Evolutionary conservation across 2,888 invertebrate genomes (phyloP).

Genomic region (Muschampia plurimacula): DNA sequence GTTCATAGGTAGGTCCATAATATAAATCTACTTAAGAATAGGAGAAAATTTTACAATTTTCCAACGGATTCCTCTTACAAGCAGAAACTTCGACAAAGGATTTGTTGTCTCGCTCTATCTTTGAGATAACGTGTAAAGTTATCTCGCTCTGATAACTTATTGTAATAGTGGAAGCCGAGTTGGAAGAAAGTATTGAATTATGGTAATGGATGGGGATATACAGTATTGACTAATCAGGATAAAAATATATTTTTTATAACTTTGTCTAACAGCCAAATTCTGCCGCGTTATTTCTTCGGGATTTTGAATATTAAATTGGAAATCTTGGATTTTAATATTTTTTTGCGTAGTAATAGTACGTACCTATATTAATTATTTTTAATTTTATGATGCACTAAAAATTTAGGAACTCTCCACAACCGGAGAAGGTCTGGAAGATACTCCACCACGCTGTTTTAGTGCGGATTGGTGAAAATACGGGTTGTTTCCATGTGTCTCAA

Average conservation of each 20-base stretch:
- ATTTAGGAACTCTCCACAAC: too few species aligned
- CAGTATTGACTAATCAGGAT: constrained; percentile 13
- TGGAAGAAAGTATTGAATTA: constrained; percentile 77
- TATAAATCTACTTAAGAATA: not conserved
- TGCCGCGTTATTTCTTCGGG: too few species aligned
- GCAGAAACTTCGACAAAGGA: constrained; percentile 70
- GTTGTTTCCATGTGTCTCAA: too few species aligned
- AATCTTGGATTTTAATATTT: too few species aligned
- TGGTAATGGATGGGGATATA: constrained; percentile 58
- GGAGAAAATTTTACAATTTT: constrained; percentile 67
- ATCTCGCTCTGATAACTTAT: constrained; percentile 64
- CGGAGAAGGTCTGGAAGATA: too few species aligned
- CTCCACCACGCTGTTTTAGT: too few species aligned
- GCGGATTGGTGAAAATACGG: too few species aligned
- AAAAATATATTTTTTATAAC: not conserved
- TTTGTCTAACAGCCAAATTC: too few species aligned
- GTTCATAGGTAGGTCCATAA: not conserved
- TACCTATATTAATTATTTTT: too few species aligned
- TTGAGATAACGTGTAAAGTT: constrained; percentile 22
- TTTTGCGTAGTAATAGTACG: too few species aligned
- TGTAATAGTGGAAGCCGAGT: constrained; percentile 74
- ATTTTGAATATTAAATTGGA: too few species aligned
- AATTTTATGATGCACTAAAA: too few species aligned
- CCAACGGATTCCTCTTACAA: constrained; percentile 53
- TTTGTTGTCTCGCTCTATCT: constrained; percentile 49